A percentile compares a stretch with the other conserved stretches of the same genome.
phyloP scores from a whole-genome alignment of 2,888 invertebrate genomes.

The Agrypnus murinus region DNA sequence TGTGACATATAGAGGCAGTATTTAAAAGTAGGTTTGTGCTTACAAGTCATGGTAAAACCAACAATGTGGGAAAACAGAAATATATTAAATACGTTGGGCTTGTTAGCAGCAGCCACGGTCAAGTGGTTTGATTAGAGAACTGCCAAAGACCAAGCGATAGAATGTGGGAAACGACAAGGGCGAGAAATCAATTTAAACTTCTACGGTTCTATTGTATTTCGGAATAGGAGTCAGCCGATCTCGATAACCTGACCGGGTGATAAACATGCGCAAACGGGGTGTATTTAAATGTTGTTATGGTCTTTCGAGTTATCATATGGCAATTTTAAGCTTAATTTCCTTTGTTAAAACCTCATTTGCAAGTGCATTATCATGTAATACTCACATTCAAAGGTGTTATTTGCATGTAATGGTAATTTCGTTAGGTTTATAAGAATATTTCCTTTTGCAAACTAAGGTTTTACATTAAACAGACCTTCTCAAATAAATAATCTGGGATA shows the following conservation, averaged over 20 bases:
- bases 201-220: conserved; percentile 63
- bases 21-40: too few species aligned
- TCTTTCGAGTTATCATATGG: conserved; percentile 21
- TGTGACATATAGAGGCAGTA: too few species aligned
- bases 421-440: neutral
- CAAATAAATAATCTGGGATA: too few species aligned
- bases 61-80: conserved; percentile 28
- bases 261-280: conserved; percentile 34
- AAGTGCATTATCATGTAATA: conserved; percentile 21
- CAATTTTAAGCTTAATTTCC: conserved; percentile 32
- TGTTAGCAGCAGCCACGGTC: conserved; percentile 57
- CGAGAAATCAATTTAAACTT: conserved; percentile 68
- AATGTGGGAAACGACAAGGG: conserved; percentile 63
- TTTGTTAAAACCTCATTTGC: conserved; percentile 23
- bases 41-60: too few species aligned
- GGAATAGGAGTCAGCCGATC: conserved; percentile 52
- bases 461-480: too few species aligned
- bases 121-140: conserved; percentile 67
- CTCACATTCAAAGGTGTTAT: neutral
- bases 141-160: conserved; percentile 66
- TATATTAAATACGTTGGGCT: conserved; percentile 41
- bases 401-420: neutral
- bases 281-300: conserved; percentile 18
- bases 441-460: too few species aligned
- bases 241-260: conserved; percentile 39